phyloP scores from a whole-genome alignment of 1,140 invertebrate genomes.

The Tribolium madens region DNA sequence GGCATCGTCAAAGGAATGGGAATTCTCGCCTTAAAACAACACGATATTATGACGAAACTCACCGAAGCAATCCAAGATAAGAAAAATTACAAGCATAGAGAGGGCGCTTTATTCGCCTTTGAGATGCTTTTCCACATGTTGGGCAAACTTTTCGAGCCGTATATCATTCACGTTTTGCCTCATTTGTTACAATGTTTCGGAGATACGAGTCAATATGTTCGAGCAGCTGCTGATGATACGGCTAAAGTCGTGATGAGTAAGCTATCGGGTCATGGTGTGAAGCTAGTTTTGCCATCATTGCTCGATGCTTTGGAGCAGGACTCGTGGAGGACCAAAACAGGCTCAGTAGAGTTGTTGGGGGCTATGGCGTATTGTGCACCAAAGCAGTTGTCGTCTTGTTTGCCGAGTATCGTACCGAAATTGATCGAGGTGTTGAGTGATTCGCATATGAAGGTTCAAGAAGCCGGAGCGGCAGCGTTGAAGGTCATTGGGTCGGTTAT shows the following conservation, averaged over 20 bases:
- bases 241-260: conserved; percentile 97
- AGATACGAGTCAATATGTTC: conserved; percentile 91
- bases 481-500: conserved; percentile 98
- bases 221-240: conserved; percentile 93
- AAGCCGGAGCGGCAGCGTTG: conserved; percentile 93
- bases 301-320: conserved; percentile 95
- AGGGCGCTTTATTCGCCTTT: conserved; percentile 97
- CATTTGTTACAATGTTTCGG: conserved; percentile 96
- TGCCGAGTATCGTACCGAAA: conserved; percentile 98
- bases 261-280: conserved; percentile 96
- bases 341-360: conserved; percentile 95
- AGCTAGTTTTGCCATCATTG: conserved; percentile 92
- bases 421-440: conserved; percentile 97
- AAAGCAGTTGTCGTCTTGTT: conserved; percentile 96
- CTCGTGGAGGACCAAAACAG: conserved; percentile 98
- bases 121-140: conserved; percentile 97
- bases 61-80: conserved; percentile 97
- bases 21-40: conserved; percentile 93
- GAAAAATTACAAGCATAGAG: conserved; percentile 92
- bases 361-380: conserved; percentile 99
- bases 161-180: conserved; percentile 96
- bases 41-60: conserved; percentile 95
- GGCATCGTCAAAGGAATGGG: conserved; percentile 96
- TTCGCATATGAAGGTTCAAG: conserved; percentile 98
- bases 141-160: conserved; percentile 97